Conservation (phyloP, 1,140 invertebrate genomes). For the Saccostrea glomerata region DNA sequence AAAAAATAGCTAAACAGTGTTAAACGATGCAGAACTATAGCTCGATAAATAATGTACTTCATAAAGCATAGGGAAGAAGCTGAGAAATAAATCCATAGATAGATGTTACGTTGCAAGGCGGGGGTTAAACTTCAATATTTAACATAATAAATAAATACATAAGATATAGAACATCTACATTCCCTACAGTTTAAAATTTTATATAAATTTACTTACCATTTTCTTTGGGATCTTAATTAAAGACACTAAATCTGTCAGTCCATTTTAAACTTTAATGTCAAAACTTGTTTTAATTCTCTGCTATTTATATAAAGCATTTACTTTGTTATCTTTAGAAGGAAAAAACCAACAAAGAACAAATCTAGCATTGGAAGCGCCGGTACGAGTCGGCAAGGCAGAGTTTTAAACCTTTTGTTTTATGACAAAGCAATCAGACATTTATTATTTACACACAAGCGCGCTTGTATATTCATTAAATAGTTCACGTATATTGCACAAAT, state of each 20-base stretch:
- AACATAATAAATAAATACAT: no score
- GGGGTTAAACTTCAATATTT: no score
- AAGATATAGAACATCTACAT: not conserved
- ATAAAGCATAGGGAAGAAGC: no score
- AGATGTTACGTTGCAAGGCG: no score
- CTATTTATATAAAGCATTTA: slow-evolving; percentile 16
- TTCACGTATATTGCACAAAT: not conserved
- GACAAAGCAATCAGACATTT: slow-evolving; percentile 36
- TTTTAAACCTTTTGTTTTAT: slow-evolving; percentile 37
- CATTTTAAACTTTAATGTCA: slow-evolving; percentile 23
- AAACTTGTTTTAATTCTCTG: not conserved
- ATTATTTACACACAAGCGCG: slow-evolving; percentile 14
- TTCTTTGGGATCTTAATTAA: not conserved
- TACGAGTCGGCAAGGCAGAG: not conserved
- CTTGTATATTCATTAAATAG: not conserved
- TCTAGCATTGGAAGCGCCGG: not conserved
- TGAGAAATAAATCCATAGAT: no score
- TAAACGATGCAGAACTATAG: no score
- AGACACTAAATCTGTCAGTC: not conserved
- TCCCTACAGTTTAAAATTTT: not conserved
- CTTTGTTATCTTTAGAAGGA: slow-evolving; percentile 10
- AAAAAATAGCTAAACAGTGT: no score
- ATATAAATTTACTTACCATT: not conserved
- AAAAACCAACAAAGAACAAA: slow-evolving; percentile 13
- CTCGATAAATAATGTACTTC: no score